Percentiles rank a stretch among this genome's conserved stretches.
These are phyloP conservation scores for Pangasianodon hypophthalmus DNA, from an alignment of 2,113 vertebrate species.

Conservation along the genomic window DNA sequence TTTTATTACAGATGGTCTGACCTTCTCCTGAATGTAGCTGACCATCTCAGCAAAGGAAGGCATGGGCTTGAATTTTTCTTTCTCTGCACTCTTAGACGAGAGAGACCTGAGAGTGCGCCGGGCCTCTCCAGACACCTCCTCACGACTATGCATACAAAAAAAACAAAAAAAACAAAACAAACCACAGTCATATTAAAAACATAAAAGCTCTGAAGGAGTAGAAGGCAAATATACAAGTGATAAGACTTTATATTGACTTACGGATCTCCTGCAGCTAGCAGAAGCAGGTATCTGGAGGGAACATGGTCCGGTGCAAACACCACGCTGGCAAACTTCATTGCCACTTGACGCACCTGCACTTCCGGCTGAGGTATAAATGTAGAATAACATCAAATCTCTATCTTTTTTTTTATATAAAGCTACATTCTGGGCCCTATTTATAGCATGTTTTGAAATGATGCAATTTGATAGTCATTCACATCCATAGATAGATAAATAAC, in stretches of 20 bases:
- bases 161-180: not conserved
- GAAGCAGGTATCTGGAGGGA: conserved; percentile 92
- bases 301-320: conserved; percentile 95
- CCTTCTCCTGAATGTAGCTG: conserved; percentile 94
- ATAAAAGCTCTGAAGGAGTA: not conserved
- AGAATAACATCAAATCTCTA: not conserved
- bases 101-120: conserved; percentile 83
- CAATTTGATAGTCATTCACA: not conserved
- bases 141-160: conserved; percentile 72
- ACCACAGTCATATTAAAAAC: not conserved
- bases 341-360: conserved; percentile 96
- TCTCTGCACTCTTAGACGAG: conserved; percentile 80
- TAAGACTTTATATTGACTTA: conserved; percentile 71
- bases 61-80: conserved; percentile 83
- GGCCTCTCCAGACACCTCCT: conserved; percentile 93
- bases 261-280: conserved; percentile 96
- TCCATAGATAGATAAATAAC: not conserved
- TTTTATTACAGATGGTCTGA: conserved; percentile 56
- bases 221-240: not conserved
- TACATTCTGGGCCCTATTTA: not conserved
- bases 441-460: not conserved
- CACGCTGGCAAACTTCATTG: conserved; percentile 94
- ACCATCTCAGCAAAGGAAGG: conserved; percentile 97
- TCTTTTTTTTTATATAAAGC: not conserved
- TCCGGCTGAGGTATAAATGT: conserved; percentile 80